A percentile compares a stretch with the other conserved stretches of the same genome.
Evolutionary conservation across 2,888 invertebrate genomes (phyloP).

Genomic region (Drosophila formosana): DNA sequence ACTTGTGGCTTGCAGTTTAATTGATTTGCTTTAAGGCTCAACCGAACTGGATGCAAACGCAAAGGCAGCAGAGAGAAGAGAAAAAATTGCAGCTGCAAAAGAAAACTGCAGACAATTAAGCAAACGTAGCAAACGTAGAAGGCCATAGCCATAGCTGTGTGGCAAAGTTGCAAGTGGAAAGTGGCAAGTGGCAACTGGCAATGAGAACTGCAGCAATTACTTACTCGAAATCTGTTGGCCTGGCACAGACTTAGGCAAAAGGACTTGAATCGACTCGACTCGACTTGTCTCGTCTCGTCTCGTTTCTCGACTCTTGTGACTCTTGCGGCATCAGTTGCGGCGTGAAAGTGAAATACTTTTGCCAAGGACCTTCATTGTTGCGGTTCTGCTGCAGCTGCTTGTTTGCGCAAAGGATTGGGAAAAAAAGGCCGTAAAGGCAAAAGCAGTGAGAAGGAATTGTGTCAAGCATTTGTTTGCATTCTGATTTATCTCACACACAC

Average conservation of each 20-base stretch:
- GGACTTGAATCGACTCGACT: conserved; percentile 20
- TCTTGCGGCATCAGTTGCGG: conserved; percentile 60
- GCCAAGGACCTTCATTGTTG: conserved; percentile 74
- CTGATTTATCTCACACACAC: conserved; percentile 46
- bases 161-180: conserved; percentile 3
- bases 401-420: conserved; percentile 54
- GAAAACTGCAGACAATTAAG: conserved; percentile 77
- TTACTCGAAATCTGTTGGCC: conserved; percentile 71
- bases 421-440: conserved; percentile 24
- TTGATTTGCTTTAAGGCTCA: conserved; percentile 74
- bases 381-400: conserved; percentile 42
- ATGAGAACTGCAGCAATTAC: conserved; percentile 73
- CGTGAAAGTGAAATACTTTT: conserved; percentile 74
- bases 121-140: conserved; percentile 43
- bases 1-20: conserved; percentile 65
- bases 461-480: conserved; percentile 61
- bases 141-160: background rate
- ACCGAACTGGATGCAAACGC: conserved; percentile 41
- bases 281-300: conserved; percentile 15
- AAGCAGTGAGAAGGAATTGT: conserved; percentile 50
- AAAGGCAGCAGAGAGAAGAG: conserved; percentile 13
- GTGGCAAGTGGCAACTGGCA: conserved; percentile 36
- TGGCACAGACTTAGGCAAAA: conserved; percentile 34
- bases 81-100: conserved; percentile 47
- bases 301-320: conserved; percentile 41